phyloP scores from a whole-genome alignment of 2,113 vertebrate genomes.

The Carlito syrichta region DNA sequence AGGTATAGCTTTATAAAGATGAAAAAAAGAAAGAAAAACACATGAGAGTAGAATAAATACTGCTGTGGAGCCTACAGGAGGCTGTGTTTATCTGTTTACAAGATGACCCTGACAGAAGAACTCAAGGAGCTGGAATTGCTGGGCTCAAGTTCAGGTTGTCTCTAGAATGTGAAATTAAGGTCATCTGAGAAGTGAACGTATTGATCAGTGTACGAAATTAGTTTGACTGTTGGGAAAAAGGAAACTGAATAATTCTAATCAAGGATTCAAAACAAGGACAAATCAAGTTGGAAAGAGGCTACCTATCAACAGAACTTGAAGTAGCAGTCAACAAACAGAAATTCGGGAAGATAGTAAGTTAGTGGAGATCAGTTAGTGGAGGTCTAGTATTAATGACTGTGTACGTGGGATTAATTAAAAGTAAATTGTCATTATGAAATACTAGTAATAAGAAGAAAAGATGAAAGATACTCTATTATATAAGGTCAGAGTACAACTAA shows the following conservation, averaged over 20 bases:
- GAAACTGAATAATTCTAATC: background rate
- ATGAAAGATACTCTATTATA: background rate
- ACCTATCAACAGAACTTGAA: background rate
- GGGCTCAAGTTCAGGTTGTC: background rate
- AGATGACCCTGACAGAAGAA: background rate
- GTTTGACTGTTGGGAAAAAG: background rate
- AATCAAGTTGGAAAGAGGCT: background rate
- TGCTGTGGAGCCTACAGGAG: background rate
- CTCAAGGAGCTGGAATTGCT: background rate
- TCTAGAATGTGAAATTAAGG: background rate
- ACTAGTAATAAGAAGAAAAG: background rate
- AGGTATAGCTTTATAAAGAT: background rate
- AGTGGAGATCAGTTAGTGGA: background rate
- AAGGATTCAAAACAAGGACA: background rate
- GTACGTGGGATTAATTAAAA: background rate
- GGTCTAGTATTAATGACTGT: background rate
- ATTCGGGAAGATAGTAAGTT: background rate
- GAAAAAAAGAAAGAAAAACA: background rate
- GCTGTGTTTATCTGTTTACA: background rate
- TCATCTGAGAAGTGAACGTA: background rate
- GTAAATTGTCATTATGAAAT: background rate
- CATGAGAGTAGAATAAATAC: background rate
- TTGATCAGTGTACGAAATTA: background rate
- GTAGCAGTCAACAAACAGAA: background rate
- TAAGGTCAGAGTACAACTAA: background rate